A percentile compares a stretch with the other conserved stretches of the same genome.
These are phyloP conservation scores for Mesembrinibis cayennensis DNA, from an alignment of 2,113 vertebrate species.

Conservation along the genomic window DNA sequence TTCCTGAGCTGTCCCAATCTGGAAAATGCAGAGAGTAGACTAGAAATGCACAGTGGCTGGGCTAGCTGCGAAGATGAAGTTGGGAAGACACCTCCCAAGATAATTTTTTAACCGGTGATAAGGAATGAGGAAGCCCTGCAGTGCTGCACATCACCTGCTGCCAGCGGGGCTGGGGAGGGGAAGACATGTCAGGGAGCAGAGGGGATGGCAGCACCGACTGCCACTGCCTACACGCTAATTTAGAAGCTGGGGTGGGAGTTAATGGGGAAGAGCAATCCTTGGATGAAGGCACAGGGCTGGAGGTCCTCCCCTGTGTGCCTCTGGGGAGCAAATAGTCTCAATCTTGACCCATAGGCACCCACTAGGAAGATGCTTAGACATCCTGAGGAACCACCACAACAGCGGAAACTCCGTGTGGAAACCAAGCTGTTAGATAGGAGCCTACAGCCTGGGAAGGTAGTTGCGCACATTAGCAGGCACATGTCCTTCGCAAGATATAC, in stretches of 20 bases:
- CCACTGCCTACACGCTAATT: fast-evolving
- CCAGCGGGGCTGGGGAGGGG: fast-evolving
- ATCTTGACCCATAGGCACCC: background rate
- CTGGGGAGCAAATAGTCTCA: background rate
- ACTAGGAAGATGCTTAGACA: background rate
- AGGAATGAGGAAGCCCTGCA: background rate
- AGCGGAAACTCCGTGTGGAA: background rate
- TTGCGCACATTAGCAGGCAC: background rate
- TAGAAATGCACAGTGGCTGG: background rate
- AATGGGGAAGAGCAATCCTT: background rate
- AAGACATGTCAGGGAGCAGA: background rate
- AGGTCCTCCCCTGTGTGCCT: background rate
- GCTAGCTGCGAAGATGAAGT: background rate
- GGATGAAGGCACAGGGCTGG: background rate
- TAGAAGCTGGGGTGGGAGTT: background rate
- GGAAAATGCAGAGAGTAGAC: background rate
- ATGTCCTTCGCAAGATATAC: background rate
- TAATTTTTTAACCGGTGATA: background rate
- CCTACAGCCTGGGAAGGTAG: background rate
- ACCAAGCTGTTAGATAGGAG: background rate
- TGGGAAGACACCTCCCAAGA: background rate
- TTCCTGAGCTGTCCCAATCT: background rate
- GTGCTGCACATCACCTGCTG: background rate
- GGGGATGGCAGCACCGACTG: fast-evolving
- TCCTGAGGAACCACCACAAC: background rate